Conservation (phyloP, 2,888 invertebrate species). For the Andrena haemorrhoa region DNA sequence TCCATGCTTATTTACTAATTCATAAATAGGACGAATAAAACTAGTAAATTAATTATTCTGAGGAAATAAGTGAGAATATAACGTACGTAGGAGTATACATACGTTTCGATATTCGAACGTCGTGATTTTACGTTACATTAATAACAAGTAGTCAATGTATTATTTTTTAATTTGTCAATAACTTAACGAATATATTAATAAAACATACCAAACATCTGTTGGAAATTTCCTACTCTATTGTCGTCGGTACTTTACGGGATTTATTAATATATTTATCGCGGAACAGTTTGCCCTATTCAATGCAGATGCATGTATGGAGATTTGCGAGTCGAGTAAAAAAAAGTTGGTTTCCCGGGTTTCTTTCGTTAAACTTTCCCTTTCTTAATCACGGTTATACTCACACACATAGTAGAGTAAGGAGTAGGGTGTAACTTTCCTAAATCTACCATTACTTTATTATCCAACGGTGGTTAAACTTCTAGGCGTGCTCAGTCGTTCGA, state of each 20-base stretch:
- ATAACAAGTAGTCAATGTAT: conserved; percentile 29
- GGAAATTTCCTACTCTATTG: conserved; percentile 24
- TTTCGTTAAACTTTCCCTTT: conserved; percentile 55
- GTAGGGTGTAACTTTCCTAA: conserved; percentile 55
- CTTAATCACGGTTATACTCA: conserved; percentile 51
- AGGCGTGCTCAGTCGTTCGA: conserved; percentile 58
- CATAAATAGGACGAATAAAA: conserved; percentile 35
- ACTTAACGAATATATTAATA: conserved; percentile 35
- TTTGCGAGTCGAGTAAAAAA: conserved; percentile 20
- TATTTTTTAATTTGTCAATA: conserved; percentile 40
- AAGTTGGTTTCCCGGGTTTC: conserved; percentile 13
- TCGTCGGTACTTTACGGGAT: not conserved
- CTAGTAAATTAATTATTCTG: conserved; percentile 34
- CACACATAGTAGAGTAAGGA: conserved; percentile 39
- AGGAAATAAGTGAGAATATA: conserved; percentile 33
- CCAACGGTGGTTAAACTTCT: conserved; percentile 58
- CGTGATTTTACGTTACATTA: conserved; percentile 23
- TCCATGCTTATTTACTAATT: conserved; percentile 53
- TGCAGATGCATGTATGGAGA: not conserved
- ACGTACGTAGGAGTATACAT: conserved; percentile 19
- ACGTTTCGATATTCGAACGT: conserved; percentile 27
- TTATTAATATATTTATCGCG: conserved; percentile 22
- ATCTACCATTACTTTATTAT: conserved; percentile 56
- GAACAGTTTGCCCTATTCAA: not conserved
- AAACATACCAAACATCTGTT: conserved; percentile 33